Conservation (phyloP, 1,140 invertebrate species). For the Drosophila suzukii region DNA sequence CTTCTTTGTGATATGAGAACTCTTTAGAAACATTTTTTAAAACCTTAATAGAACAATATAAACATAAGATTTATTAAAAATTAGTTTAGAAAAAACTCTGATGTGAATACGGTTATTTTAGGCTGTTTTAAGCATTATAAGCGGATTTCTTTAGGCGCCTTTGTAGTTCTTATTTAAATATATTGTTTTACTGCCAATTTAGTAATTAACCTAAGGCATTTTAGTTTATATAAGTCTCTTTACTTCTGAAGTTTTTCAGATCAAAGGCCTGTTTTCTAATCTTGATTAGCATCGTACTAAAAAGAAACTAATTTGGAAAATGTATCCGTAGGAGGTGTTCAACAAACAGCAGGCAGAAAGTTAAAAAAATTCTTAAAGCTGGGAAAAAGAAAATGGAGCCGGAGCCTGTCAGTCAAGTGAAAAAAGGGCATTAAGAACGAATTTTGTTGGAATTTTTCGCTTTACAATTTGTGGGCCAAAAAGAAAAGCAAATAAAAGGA, state of each 20-base stretch:
- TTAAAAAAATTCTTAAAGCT: slow-evolving; percentile 14
- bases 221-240: no score
- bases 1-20: background rate
- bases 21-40: background rate
- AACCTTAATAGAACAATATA: background rate
- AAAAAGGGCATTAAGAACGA: slow-evolving; percentile 69
- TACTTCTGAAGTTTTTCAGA: background rate
- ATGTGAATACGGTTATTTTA: no score
- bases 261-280: slow-evolving; percentile 11
- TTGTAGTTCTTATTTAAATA: no score
- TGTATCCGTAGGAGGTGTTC: slow-evolving; percentile 62
- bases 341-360: slow-evolving; percentile 56
- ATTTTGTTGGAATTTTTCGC: slow-evolving; percentile 80
- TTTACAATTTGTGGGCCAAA: slow-evolving; percentile 67
- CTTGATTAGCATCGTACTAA: slow-evolving; percentile 26
- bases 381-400: background rate
- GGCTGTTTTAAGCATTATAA: no score
- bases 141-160: no score
- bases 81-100: no score
- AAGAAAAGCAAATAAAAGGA: slow-evolving; percentile 34
- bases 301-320: slow-evolving; percentile 70
- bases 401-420: slow-evolving; percentile 69
- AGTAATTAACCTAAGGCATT: no score
- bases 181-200: no score
- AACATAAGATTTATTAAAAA: no score